These are phyloP conservation scores for Trididemnum miniatum DNA, from an alignment of 23 tunicate genomes.

Conservation along the genomic window DNA sequence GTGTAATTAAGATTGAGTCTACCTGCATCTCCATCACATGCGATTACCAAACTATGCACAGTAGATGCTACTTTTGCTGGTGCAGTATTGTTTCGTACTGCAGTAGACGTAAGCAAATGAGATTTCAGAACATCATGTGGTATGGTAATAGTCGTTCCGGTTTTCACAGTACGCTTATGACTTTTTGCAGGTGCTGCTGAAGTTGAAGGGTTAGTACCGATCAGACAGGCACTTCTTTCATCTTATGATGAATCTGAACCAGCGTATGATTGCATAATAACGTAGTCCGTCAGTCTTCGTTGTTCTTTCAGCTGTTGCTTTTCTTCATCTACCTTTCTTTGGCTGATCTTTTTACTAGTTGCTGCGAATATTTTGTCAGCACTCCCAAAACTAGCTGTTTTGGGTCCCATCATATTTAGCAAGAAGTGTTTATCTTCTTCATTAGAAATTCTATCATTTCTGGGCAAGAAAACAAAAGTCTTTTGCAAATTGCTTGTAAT, in stretches of 20 bases:
- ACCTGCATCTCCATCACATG: slow-evolving; percentile 12
- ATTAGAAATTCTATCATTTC: not conserved
- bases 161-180: slow-evolving; percentile 3
- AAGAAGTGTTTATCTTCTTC: slow-evolving; percentile 3
- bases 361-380: not conserved
- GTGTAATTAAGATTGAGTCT: slow-evolving; percentile 6
- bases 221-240: not conserved
- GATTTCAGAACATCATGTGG: slow-evolving; percentile 14
- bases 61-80: slow-evolving; percentile 18
- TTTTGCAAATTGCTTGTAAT: not conserved
- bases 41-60: not conserved
- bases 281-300: not conserved
- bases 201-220: slow-evolving; percentile 11
- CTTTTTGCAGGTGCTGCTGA: slow-evolving; percentile 5
- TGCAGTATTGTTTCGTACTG: not conserved
- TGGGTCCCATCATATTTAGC: slow-evolving; percentile 14
- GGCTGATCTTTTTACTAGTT: not conserved
- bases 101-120: slow-evolving; percentile 6
- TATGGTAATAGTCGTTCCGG: slow-evolving; percentile 7
- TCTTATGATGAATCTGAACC: slow-evolving; percentile 5
- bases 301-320: not conserved
- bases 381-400: slow-evolving; percentile 18
- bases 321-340: not conserved
- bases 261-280: not conserved
- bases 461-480: slow-evolving; percentile 3